Evolutionary conservation across 2,797 vertebrate species (phyloP), one percentile per base, ranked within the genome.

Genomic region (Enteromius viviparus): DNA sequence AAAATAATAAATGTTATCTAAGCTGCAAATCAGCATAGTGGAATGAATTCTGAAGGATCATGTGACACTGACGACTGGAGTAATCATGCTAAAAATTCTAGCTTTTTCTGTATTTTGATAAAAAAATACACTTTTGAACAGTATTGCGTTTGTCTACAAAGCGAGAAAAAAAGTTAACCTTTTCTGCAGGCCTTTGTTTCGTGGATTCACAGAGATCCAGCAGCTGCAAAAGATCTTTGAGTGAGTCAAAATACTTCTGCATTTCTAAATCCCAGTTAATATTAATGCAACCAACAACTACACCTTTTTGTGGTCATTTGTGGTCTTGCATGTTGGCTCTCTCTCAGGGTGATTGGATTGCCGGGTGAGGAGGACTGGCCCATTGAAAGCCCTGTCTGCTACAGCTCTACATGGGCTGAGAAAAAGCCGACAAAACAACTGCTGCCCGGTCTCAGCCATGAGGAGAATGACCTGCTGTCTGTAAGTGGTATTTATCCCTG

Each of bases 201-300:
- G 82, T 83, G 94, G 91, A 72, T 86, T 81, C 86, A 91, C 93
- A 19, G 95, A 95, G 84, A 70, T 90, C 34, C 92, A 94, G 85
- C 95, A 95, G 91, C 93, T 96, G 76, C 92, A 93, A 40, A 94
- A 93, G 82, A 95, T 96, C 83, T 94, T 96, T 86, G 92, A 93
- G 94, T 96, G 82, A 92, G 94, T 92, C 1, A 21, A 76, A 26
- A 47, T 58, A 21, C 32, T 32, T 37, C 3, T 69, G n/a, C 5
- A 11, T 79, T n/a, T 11, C 4, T 8, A 17, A 71, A 70, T 45
- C 68, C 26, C 9, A n/a, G 11, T 53, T 12, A 55, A 51, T 29
- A 12, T 49, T 6, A 58, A 11, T 69, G 40, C 3, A 49, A 4
- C 2, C 55, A n/a, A 76, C 17, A 66, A 15, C 7, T 21, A 23